Percentiles rank a stretch among this genome's conserved stretches.
Evolutionary conservation across 2,888 invertebrate genomes (phyloP).

Genomic region (Dicyrtoma fusca): DNA sequence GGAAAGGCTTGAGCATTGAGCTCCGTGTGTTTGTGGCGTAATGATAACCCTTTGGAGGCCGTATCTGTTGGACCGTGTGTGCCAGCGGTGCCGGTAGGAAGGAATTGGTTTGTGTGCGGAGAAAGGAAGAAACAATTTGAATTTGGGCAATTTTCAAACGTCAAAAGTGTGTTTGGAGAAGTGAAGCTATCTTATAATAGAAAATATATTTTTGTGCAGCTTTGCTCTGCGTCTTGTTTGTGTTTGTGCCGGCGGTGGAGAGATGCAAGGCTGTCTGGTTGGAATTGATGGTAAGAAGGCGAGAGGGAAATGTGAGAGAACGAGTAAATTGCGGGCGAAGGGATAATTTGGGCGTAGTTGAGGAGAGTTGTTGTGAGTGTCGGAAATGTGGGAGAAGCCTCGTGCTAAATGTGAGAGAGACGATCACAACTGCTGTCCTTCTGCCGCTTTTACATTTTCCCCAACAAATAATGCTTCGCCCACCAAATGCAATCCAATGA

Average conservation of each 20-base stretch:
- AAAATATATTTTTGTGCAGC: not conserved
- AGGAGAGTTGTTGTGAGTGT: slow-evolving; percentile 5
- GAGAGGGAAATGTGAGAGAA: slow-evolving; percentile 30
- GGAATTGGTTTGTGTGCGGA: slow-evolving; percentile 1
- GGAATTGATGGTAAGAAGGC: slow-evolving; percentile 26
- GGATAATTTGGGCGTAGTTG: slow-evolving; percentile 44
- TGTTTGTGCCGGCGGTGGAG: too few relatives aligned
- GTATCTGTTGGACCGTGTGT: too few relatives aligned
- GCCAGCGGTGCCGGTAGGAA: too few relatives aligned
- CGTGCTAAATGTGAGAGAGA: slow-evolving; percentile 47
- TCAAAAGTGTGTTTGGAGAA: slow-evolving; percentile 7
- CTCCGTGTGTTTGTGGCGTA: too few relatives aligned
- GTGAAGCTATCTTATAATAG: not conserved
- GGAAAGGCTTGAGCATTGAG: too few relatives aligned
- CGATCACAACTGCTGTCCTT: slow-evolving; percentile 44
- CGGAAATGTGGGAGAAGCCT: slow-evolving; percentile 30
- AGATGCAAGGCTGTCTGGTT: too few relatives aligned
- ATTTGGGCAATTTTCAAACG: slow-evolving; percentile 9
- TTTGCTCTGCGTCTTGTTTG: too few relatives aligned
- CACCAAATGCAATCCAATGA: too few relatives aligned
- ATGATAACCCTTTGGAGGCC: too few relatives aligned
- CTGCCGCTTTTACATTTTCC: slow-evolving; percentile 1
- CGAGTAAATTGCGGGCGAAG: slow-evolving; percentile 32
- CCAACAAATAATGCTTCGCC: too few relatives aligned
- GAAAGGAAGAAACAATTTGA: slow-evolving; percentile 11